A percentile compares a stretch with the other conserved stretches of the same genome.
phyloP scores from a whole-genome alignment of 2,797 vertebrate species.

The Ctenosaura bakeri region DNA sequence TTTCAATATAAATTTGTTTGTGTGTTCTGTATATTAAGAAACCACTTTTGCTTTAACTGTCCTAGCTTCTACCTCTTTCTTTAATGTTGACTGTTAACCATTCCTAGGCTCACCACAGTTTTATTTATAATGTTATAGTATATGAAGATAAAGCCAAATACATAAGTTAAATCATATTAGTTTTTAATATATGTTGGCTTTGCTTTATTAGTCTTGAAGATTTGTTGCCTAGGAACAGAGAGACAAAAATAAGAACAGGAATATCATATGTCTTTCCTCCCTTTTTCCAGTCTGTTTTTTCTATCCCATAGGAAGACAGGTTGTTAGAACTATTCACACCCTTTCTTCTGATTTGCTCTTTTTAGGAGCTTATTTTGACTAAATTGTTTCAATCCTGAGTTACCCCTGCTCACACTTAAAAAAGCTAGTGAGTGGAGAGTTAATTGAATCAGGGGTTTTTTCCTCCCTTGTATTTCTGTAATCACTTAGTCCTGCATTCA shows the following conservation, averaged over 20 bases:
- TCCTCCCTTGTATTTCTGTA: background rate
- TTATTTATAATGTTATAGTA: background rate
- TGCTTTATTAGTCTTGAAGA: slow-evolving; percentile 1
- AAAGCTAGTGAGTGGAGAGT: slow-evolving; percentile 28
- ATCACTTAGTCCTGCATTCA: slow-evolving; percentile 33
- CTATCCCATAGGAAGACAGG: background rate
- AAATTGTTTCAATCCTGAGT: background rate
- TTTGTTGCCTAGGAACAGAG: slow-evolving; percentile 14
- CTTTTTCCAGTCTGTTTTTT: slow-evolving; percentile 25
- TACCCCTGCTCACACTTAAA: background rate
- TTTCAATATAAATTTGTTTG: background rate
- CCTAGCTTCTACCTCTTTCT: slow-evolving; percentile 19
- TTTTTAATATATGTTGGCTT: background rate
- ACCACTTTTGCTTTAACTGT: slow-evolving; percentile 2
- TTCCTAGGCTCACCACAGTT: background rate
- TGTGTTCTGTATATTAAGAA: slow-evolving; percentile 35
- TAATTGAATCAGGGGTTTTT: slow-evolving; percentile 30
- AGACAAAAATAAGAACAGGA: background rate
- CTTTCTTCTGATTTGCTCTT: slow-evolving; percentile 27
- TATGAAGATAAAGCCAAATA: slow-evolving; percentile 1
- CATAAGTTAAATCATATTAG: background rate
- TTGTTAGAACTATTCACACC: background rate
- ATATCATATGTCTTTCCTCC: background rate
- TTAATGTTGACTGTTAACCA: background rate
- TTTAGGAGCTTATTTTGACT: background rate